Evolutionary conservation across 2,113 vertebrate species (phyloP).

Genomic region (Hyperoodon ampullatus): DNA sequence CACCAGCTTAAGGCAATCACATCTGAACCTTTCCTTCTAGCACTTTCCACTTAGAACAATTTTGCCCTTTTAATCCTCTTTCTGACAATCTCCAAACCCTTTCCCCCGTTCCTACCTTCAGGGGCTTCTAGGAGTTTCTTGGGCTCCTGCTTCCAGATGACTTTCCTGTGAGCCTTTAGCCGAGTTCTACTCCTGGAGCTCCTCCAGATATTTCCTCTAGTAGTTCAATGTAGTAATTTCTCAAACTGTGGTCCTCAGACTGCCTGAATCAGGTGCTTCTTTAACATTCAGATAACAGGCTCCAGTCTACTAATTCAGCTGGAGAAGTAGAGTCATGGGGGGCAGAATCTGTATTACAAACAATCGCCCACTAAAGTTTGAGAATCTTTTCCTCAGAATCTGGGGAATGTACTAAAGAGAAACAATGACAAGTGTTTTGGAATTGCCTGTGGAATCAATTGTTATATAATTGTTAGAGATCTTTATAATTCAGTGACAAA

Average conservation of each 20-base stretch:
- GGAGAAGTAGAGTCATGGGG: rapidly evolving
- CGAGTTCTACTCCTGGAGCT: background rate
- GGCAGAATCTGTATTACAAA: background rate
- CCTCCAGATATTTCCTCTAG: background rate
- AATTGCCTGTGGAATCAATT: background rate
- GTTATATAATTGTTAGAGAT: background rate
- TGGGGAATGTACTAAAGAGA: background rate
- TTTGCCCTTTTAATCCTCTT: background rate
- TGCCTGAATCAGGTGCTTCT: background rate
- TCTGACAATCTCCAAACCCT: background rate
- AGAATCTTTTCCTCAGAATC: background rate
- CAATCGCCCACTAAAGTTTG: background rate
- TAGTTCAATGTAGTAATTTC: background rate
- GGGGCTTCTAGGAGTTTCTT: background rate
- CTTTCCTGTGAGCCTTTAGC: background rate
- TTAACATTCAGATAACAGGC: background rate
- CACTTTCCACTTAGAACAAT: background rate
- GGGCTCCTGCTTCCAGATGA: background rate
- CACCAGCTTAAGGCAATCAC: background rate
- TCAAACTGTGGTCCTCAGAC: background rate
- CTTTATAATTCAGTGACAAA: background rate
- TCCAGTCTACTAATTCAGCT: background rate
- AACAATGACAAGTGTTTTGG: background rate
- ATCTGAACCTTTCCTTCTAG: background rate
- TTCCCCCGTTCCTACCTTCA: background rate